These are phyloP conservation scores for Euphydryas editha DNA, from an alignment of 2,888 invertebrate species.

Conservation along the genomic window DNA sequence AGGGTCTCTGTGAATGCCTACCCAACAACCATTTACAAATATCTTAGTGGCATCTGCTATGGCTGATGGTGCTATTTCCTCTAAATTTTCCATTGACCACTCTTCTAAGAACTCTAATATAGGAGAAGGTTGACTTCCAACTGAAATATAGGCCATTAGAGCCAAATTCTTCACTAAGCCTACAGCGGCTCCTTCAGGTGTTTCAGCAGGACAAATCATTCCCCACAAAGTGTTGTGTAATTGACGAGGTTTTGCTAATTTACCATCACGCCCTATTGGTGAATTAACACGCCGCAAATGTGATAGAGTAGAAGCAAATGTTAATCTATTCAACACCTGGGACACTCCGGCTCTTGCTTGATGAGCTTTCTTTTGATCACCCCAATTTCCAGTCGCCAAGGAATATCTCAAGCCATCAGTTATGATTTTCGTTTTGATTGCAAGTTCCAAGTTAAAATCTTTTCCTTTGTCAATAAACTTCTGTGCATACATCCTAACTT, in stretches of 20 bases:
- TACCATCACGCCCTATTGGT: conserved; percentile 99
- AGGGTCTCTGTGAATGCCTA: conserved; percentile 98
- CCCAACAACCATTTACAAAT: conserved; percentile 99
- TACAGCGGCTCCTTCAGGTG: conserved; percentile 98
- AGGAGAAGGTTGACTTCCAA: conserved; percentile 99
- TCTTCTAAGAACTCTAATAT: conserved; percentile 99
- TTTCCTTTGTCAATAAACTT: conserved; percentile 99
- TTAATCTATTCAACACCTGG: conserved; percentile 98
- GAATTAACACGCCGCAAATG: conserved; percentile 99
- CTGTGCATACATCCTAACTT: conserved; percentile 99
- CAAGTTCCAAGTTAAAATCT: conserved; percentile 98
- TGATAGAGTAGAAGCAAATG: conserved; percentile 99
- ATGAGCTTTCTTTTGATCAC: conserved; percentile 99
- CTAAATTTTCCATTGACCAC: conserved; percentile 99
- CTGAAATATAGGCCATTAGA: conserved; percentile 99
- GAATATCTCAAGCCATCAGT: conserved; percentile 99
- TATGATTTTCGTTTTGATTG: conserved; percentile 98
- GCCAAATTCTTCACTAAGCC: conserved; percentile 99
- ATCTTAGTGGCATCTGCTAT: conserved; percentile 99
- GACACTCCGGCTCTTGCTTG: conserved; percentile 98
- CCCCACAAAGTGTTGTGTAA: conserved; percentile 99
- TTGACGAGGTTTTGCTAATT: conserved; percentile 99
- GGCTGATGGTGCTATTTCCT: conserved; percentile 99
- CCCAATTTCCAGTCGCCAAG: conserved; percentile 99
- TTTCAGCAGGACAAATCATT: conserved; percentile 99